Base-by-base conservation (phyloP, 1,140 invertebrate genomes). In the Drosophila virilis region DNA sequence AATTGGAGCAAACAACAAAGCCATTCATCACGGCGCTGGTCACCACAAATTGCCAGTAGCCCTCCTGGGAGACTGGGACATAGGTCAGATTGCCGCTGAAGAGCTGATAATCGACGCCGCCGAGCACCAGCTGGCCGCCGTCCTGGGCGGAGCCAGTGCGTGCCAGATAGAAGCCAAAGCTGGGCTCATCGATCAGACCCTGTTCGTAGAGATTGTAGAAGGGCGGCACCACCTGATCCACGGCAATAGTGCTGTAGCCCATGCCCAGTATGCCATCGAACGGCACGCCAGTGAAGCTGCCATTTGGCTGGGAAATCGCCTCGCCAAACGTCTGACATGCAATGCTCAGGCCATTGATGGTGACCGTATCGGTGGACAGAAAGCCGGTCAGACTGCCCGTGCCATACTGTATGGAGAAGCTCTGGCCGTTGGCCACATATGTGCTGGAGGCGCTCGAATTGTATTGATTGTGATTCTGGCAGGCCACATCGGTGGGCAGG, bases 181-280 rank as follows among this genome's bases (percentile, higher is more conserved):
- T 93, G 0, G 97, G 95, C 65, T 95, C 86, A 5, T 94, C 90
- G 12, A 99, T 94, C 1, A 97, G 92, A 8, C 95, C 94, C 93
- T 99, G 97, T 8, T 95, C 93, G 28, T 98, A 93, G 96, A 99
- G 98, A 85, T 97, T 97, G 92, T 99, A 95, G 92, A 99, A 99
- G 5, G 99, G 97, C 0, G 98, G 98, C 33, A 93, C 93, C 17
- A 99, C 97, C 61, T 95, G 94, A 92, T 99, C 97, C 77, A 97
- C 98, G 59, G 98, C 94, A 88, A 99, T 99, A 33, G 93, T 94
- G 66, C 94, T 93, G 92, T 97, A 99, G 1, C 94, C 98, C 95
- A 99, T 95, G 74, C 98, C 98, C 45, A 99, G 94, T 81, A 99
- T 98, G 67, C 99, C 98, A 92, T 99, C 98, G 93, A 99, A 99